Percentiles rank a stretch among this genome's conserved stretches.
Evolutionary conservation across 1,140 invertebrate species (phyloP).

Genomic region (Carposina sasakii): DNA sequence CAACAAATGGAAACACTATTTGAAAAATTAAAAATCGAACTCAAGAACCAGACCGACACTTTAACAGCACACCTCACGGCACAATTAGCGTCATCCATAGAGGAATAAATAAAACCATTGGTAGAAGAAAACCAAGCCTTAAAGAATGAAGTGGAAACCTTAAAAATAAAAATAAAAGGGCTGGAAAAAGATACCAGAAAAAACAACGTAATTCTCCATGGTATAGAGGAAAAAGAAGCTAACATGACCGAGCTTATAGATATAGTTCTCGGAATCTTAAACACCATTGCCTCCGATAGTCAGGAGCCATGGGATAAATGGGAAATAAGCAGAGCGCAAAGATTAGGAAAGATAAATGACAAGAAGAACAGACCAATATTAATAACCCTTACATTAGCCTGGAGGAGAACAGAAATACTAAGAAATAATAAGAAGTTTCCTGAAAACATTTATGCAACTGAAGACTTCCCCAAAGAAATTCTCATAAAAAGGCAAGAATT

Average conservation of each 20-base stretch:
- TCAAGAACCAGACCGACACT: too few species aligned
- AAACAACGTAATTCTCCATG: conserved; percentile 23
- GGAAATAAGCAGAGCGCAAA: conserved; percentile 1
- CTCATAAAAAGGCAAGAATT: conserved; percentile 25
- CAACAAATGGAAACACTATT: conserved; percentile 24
- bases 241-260: conserved; percentile 9
- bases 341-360: conserved; percentile 8
- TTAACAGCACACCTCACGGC: too few species aligned
- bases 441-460: conserved; percentile 21
- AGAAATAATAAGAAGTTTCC: conserved; percentile 20
- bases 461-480: conserved; percentile 29
- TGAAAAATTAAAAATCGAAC: too few species aligned
- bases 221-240: conserved; percentile 21
- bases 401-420: conserved; percentile 22
- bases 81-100: too few species aligned
- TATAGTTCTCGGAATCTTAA: conserved; percentile 5
- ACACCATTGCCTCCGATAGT: too few species aligned
- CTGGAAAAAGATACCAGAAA: conserved; percentile 18
- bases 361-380: conserved; percentile 20
- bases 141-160: conserved; percentile 23
- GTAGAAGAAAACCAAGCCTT: conserved; percentile 24
- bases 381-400: conserved; percentile 11
- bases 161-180: conserved; percentile 20
- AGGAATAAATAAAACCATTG: conserved; percentile 20
- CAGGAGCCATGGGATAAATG: too few species aligned